Base-by-base conservation (phyloP, 2,797 vertebrate genomes). In the Rhinatrema bivittatum region DNA sequence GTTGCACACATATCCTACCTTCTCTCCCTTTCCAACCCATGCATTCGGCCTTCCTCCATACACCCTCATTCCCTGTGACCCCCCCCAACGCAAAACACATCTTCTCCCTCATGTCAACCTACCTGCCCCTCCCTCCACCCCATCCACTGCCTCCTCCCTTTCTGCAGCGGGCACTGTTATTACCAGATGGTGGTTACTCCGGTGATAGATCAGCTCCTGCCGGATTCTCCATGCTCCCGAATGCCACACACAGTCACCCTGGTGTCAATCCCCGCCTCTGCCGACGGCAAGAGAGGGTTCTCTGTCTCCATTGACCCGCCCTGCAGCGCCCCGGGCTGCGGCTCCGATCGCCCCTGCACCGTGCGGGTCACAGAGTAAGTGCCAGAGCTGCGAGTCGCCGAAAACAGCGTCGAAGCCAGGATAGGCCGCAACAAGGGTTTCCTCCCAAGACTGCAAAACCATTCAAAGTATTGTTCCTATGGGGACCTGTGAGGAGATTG, bases 241-340 rank as follows among this genome's bases (percentile, higher is more conserved):
- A 92, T 97, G 58, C 95, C 95, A 12, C 95, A 99, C 78, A 99
- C 93, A 0, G 95, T 99, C 62, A 97, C 94, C 0, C 82, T 99
- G 1, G 90, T 99, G 33, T 97, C 94, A 64, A 96, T 98, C 60
- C 94, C 95, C 0, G 92, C 93, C 44, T 87, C 84, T 2, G 58
- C 85, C 0, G 91, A 95, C 2, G 90, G 87, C 49, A 91, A 87
- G 12, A 87, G 96, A 0, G 96, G 96, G 24, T 85, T 99, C 57
- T 97, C 93, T 0, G 83, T 99, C 50, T 87, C 89, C 68, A 90
- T 99, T 4, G 91, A 97, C 62, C 89, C 86, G 52, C 79, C 79
- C 1, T 68, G 80, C 23, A 73, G 84, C 53, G 78, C 80, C 9
- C 75, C 78, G 1, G 76, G 85, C 55, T 89, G 72, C 3, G 78